A percentile compares a stretch with the other conserved stretches of the same genome.
These are phyloP conservation scores for Dinocampus coccinellae DNA, from an alignment of 2,888 invertebrate genomes.

Conservation along the genomic window DNA sequence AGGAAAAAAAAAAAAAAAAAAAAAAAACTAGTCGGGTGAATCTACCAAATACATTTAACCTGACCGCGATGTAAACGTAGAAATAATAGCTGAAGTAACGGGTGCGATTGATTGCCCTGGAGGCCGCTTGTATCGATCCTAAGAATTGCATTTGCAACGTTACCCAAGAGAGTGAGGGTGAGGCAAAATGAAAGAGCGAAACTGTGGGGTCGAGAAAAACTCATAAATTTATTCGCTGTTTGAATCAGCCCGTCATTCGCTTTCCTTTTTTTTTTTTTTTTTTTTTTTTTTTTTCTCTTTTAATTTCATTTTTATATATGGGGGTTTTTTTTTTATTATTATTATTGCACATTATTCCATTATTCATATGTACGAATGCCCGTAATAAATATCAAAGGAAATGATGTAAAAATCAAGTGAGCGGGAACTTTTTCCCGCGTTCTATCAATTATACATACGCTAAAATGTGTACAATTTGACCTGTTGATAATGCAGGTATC, in stretches of 20 bases:
- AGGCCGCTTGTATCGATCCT: slow-evolving; percentile 25
- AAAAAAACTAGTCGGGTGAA: not conserved
- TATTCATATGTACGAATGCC: slow-evolving; percentile 4
- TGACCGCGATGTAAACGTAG: slow-evolving; percentile 15
- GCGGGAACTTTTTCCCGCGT: not conserved
- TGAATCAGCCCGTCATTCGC: not conserved
- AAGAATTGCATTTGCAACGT: slow-evolving; percentile 26
- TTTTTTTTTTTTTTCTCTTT: not conserved
- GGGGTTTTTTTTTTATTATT: too few relatives aligned
- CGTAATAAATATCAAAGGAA: not conserved
- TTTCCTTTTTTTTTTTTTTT: slow-evolving; percentile 14
- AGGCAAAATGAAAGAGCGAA: not conserved
- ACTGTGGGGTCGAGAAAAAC: not conserved
- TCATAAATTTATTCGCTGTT: slow-evolving; percentile 11
- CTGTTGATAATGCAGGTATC: not conserved
- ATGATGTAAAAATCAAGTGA: slow-evolving; percentile 10
- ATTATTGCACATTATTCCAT: slow-evolving; percentile 7
- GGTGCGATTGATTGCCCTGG: slow-evolving; percentile 34
- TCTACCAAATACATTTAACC: slow-evolving; percentile 26
- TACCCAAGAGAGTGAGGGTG: not conserved
- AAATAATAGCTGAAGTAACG: slow-evolving; percentile 30
- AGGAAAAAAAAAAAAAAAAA: not conserved
- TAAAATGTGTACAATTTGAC: not conserved
- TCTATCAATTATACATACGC: not conserved
- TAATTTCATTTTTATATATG: not conserved